These are phyloP conservation scores for Vireo griseus DNA, from an alignment of 2,797 vertebrate species.

Conservation along the genomic window DNA sequence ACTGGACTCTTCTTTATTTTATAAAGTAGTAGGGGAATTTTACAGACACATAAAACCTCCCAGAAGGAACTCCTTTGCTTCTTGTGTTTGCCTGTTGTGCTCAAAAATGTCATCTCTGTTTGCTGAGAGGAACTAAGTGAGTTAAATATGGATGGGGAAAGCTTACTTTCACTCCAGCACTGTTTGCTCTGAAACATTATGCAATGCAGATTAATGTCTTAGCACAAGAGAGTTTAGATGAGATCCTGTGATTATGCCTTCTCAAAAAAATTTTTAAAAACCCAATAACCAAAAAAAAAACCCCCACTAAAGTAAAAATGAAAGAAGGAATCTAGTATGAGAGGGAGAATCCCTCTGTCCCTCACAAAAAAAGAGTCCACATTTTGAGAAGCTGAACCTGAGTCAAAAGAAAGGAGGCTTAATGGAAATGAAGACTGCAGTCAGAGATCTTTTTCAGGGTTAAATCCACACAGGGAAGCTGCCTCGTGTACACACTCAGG, in stretches of 20 bases:
- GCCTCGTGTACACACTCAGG: rapidly evolving
- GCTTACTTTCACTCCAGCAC: constrained; percentile 1
- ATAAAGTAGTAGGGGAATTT: background rate
- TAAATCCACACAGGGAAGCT: background rate
- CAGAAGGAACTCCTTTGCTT: background rate
- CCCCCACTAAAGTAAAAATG: background rate
- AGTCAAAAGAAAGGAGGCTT: background rate
- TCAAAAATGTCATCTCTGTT: constrained; percentile 61
- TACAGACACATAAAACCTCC: background rate
- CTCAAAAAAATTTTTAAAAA: background rate
- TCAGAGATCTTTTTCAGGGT: background rate
- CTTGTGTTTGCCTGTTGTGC: constrained; percentile 15
- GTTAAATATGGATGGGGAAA: background rate
- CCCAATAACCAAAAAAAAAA: background rate
- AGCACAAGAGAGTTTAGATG: constrained; percentile 21
- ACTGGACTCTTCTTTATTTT: background rate
- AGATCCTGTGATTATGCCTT: constrained; percentile 33
- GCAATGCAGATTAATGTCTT: constrained; percentile 44
- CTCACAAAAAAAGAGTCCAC: background rate
- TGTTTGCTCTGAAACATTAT: constrained; percentile 27
- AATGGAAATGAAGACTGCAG: background rate
- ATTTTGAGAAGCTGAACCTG: background rate
- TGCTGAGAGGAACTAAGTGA: constrained; percentile 18
- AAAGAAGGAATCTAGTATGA: background rate
- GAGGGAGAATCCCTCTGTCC: background rate